Evolutionary conservation across 92 coral and sea anemone genomes (phyloP), one percentile per base, ranked within the genome.

Genomic region (Hydrozoanthus gracilis): DNA sequence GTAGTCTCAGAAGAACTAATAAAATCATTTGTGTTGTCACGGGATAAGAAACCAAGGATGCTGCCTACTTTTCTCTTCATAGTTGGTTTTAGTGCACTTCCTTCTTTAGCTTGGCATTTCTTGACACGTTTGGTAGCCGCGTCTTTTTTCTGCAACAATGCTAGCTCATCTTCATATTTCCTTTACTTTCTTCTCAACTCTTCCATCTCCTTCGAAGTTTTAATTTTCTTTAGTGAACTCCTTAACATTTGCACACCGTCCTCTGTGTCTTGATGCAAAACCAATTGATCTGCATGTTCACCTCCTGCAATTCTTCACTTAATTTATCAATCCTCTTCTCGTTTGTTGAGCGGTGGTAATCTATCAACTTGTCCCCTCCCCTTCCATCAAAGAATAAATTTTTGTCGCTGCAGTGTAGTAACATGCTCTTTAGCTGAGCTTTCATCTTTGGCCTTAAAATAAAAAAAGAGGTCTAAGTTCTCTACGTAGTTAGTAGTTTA

Each of bases 171-270:
- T 18, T 50, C 15, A 18, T n/a, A 46, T 51, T 44, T 64, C 54
- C 60, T 82, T 82, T 65, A 46, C 56, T 52, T 82, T 69, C 51
- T 60, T 80, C 92, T 76, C 52, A 90, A 76, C 51, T 86, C 89
- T 47, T 86, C 89, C 89, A 90, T 79, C 86, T 90, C 87, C 51
- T 90, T 86, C 58, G 89, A 90, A 82, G 79, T 64, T 16, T 90
- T 84, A 54, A 90, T 27, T 50, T 16, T 0, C 83, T 87, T 79
- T 86, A 17, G 75, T 79, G 55, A 86, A 90, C 71, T 79, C 73
- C 20, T 86, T 86, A 18, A 86, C 89, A 86, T 86, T 78, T 11
- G 71, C 67, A 78, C 84, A 78, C 46, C 71, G 3, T n/a, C 56
- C 71, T 7, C 69, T 8, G 10, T 78, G 71, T 46, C 27, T 56